phyloP scores from a whole-genome alignment of 2,113 vertebrate species.

The Campylomormyrus tamandua region DNA sequence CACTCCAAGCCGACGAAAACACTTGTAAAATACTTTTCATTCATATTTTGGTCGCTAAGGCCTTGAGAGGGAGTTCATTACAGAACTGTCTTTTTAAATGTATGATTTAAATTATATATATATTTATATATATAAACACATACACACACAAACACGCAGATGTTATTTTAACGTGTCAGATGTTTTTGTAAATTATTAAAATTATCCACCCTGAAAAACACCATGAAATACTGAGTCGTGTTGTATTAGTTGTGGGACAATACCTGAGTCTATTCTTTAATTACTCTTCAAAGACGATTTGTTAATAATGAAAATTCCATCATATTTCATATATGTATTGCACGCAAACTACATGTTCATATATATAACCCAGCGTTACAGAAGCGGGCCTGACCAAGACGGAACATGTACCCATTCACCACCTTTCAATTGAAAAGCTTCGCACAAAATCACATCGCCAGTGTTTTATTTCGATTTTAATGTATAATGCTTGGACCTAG shows the following conservation, averaged over 20 bases:
- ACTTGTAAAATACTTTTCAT: neutral
- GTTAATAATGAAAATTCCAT: neutral
- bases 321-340: conserved; percentile 20
- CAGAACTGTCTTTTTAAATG: neutral
- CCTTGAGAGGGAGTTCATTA: neutral
- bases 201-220: neutral
- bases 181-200: neutral
- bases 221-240: neutral
- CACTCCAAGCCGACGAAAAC: neutral
- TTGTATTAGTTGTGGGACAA: neutral
- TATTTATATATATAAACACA: neutral
- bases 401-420: conserved; percentile 22
- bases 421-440: conserved; percentile 24
- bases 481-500: conserved; percentile 43
- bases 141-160: neutral
- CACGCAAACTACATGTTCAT: conserved; percentile 20
- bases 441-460: conserved; percentile 35
- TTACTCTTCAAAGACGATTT: neutral
- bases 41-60: neutral
- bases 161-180: neutral
- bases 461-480: conserved; percentile 22
- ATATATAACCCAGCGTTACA: conserved; percentile 42
- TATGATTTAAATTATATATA: neutral
- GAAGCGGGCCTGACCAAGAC: conserved; percentile 36
- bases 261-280: neutral